phyloP scores from a whole-genome alignment of 1,140 invertebrate genomes.

The Zaprionus gabonicus region DNA sequence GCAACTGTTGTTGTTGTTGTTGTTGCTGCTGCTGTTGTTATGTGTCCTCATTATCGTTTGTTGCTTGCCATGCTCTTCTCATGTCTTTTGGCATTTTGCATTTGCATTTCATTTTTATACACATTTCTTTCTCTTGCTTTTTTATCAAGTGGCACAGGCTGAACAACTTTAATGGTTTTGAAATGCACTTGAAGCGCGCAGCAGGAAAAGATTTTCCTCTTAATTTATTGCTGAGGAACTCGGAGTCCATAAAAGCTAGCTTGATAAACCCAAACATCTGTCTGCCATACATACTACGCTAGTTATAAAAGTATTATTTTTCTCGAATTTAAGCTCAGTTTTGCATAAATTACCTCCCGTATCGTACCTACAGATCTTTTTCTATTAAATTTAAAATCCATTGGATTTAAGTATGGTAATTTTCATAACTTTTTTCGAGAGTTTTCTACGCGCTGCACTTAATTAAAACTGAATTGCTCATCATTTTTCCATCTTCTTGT shows the following conservation, averaged over 20 bases:
- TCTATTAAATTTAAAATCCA: neutral
- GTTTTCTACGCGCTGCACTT: constrained; percentile 42
- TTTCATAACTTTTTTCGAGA: constrained; percentile 12
- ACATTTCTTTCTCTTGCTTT: constrained; percentile 12
- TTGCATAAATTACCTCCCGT: neutral
- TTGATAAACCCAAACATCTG: too few species aligned
- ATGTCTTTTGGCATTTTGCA: constrained; percentile 75
- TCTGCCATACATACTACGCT: too few species aligned
- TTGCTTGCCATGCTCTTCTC: constrained; percentile 61
- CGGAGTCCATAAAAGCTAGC: neutral
- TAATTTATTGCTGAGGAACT: constrained; percentile 40
- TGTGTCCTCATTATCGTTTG: constrained; percentile 79
- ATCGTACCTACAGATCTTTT: neutral
- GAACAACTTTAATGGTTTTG: constrained; percentile 74
- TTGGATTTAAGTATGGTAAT: constrained; percentile 29
- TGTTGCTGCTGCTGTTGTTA: constrained; percentile 56
- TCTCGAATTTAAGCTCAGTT: neutral
- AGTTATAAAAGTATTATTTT: neutral
- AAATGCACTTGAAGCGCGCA: constrained; percentile 65
- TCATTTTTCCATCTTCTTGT: constrained; percentile 38
- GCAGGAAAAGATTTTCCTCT: constrained; percentile 45
- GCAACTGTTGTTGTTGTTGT: constrained; percentile 52
- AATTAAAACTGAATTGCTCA: constrained; percentile 71
- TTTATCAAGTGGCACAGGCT: constrained; percentile 58
- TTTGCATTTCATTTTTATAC: constrained; percentile 36